Percentiles rank a stretch among this genome's conserved stretches.
These are phyloP conservation scores for Lomographa bimaculata DNA, from an alignment of 2,888 invertebrate species.

Conservation along the genomic window DNA sequence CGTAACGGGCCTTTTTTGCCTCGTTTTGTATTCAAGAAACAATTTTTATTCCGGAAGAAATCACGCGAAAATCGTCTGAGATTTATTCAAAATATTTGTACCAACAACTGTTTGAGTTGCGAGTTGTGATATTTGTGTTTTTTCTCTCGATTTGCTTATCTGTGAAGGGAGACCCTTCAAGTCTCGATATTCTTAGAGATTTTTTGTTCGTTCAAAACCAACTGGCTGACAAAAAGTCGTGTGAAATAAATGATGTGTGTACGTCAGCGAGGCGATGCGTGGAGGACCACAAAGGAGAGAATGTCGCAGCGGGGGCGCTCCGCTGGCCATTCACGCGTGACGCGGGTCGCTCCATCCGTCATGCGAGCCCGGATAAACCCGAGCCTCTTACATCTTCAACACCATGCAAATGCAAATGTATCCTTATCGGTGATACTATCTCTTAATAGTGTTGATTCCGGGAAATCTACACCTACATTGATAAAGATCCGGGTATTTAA, in stretches of 20 bases:
- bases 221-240: conserved; percentile 57
- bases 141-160: conserved; percentile 41
- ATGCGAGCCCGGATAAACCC: conserved; percentile 19
- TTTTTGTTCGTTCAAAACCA: conserved; percentile 55
- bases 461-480: conserved; percentile 2
- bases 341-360: conserved; percentile 66
- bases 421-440: conserved; percentile 19
- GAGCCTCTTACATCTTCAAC: conserved; percentile 37
- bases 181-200: conserved; percentile 39
- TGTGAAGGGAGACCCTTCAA: conserved; percentile 31
- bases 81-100: conserved; percentile 65
- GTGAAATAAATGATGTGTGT: conserved; percentile 63
- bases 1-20: conserved; percentile 16
- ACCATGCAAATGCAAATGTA: conserved; percentile 50
- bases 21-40: conserved; percentile 61
- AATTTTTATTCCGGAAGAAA: conserved; percentile 49
- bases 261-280: conserved; percentile 49
- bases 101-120: conserved; percentile 39
- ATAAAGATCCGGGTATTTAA: conserved; percentile 1
- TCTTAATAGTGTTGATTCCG: conserved; percentile 14
- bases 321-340: conserved; percentile 64
- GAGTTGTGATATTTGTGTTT: conserved; percentile 41
- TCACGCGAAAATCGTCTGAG: conserved; percentile 54
- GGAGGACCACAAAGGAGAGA: conserved; percentile 34
- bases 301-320: conserved; percentile 68